phyloP scores from a whole-genome alignment of 2,113 vertebrate genomes.

The Toxotes chatareus region DNA sequence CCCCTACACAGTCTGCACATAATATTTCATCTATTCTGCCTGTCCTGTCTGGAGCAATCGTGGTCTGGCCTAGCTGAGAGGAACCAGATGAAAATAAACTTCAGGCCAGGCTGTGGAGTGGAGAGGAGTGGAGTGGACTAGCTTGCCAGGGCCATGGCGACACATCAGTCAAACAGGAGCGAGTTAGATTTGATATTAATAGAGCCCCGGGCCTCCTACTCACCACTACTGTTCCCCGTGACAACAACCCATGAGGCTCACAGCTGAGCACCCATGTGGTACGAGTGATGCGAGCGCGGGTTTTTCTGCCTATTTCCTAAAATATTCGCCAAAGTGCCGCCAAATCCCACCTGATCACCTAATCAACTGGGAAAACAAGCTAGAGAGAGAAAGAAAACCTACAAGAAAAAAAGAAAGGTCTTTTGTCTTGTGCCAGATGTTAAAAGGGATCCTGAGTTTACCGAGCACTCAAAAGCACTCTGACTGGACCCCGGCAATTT shows the following conservation, averaged over 20 bases:
- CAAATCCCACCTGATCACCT: conserved; percentile 14
- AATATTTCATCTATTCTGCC: conserved; percentile 18
- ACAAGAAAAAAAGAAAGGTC: neutral
- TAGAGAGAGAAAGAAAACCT: neutral
- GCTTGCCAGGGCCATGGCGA: conserved; percentile 21
- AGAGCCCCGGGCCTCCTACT: conserved; percentile 27
- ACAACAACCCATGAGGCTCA: conserved; percentile 48
- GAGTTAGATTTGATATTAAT: conserved; percentile 53
- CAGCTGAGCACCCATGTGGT: conserved; percentile 57
- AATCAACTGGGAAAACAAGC: conserved; percentile 18
- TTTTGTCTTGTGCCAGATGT: conserved; percentile 5
- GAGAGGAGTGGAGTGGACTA: neutral
- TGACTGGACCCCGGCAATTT: neutral
- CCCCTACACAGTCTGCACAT: neutral
- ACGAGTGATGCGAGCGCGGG: neutral
- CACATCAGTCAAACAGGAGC: conserved; percentile 47
- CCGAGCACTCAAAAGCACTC: neutral
- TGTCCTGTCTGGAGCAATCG: conserved; percentile 8
- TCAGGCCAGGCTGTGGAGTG: conserved; percentile 8
- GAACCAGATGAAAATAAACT: conserved; percentile 47
- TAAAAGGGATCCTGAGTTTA: neutral
- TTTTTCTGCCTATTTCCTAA: conserved; percentile 30
- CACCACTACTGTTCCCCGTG: conserved; percentile 2
- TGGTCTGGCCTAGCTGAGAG: conserved; percentile 3
- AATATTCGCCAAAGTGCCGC: conserved; percentile 18